These are phyloP conservation scores for Auanema sp. DNA, from an alignment of 2,888 invertebrate species.

Conservation along the genomic window DNA sequence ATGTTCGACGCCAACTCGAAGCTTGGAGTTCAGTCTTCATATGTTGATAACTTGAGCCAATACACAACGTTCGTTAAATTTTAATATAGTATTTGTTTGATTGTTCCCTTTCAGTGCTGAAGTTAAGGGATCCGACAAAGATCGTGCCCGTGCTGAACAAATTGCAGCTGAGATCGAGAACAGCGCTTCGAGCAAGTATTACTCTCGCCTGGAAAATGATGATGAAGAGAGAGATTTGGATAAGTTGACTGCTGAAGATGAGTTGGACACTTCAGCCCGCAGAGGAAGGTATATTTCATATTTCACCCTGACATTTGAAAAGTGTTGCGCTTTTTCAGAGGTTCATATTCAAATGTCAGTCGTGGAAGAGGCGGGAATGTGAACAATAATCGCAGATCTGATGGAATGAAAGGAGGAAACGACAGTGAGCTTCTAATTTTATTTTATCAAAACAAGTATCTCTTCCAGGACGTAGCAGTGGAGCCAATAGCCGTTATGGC, in stretches of 20 bases:
- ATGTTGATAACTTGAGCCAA: constrained; percentile 84
- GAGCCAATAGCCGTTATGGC: constrained; percentile 3
- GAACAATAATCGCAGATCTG: constrained; percentile 30
- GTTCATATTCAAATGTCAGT: constrained; percentile 3
- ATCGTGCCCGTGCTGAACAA: constrained; percentile 84
- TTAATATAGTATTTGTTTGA: background rate
- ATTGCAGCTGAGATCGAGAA: constrained; percentile 91
- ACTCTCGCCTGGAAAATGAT: constrained; percentile 82
- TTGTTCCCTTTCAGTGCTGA: constrained; percentile 71
- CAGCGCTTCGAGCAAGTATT: constrained; percentile 79
- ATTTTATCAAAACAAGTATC: background rate
- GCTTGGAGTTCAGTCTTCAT: constrained; percentile 89
- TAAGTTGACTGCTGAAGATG: constrained; percentile 35
- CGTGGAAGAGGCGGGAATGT: constrained; percentile 11
- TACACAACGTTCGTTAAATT: constrained; percentile 73
- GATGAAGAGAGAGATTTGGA: constrained; percentile 67
- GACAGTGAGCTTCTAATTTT: constrained; percentile 19
- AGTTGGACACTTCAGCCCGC: constrained; percentile 19
- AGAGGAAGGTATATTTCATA: background rate
- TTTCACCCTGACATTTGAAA: background rate
- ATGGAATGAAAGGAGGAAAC: constrained; percentile 23
- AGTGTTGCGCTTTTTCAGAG: background rate
- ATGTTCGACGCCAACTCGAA: constrained; percentile 93
- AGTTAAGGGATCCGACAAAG: constrained; percentile 81
- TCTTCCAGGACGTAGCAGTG: constrained; percentile 10